phyloP scores from a whole-genome alignment of 2,113 vertebrate genomes.

The Hippopotamus amphibius region DNA sequence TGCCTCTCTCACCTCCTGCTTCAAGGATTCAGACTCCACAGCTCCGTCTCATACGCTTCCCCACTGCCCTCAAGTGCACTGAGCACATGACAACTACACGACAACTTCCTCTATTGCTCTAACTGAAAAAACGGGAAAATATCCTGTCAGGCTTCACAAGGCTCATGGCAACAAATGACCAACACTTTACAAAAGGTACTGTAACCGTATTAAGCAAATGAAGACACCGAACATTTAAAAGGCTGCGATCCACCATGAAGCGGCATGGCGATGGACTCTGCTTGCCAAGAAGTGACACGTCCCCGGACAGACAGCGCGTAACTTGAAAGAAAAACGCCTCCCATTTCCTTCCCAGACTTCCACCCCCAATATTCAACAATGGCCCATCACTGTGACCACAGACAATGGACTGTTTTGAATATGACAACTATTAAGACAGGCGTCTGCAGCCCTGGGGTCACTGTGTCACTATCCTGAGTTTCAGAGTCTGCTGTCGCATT shows the following conservation, averaged over 20 bases:
- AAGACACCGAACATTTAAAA: not conserved
- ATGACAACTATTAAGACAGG: not conserved
- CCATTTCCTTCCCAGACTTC: not conserved
- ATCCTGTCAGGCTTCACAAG: not conserved
- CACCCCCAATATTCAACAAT: not conserved
- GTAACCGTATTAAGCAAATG: not conserved
- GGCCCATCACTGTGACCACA: too few relatives aligned
- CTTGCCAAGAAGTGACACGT: not conserved
- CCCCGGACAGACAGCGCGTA: not conserved
- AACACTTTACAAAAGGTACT: not conserved
- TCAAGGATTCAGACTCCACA: not conserved
- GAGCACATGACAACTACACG: not conserved
- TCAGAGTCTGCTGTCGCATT: not conserved
- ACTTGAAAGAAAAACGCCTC: not conserved
- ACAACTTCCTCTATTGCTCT: conserved; percentile 45
- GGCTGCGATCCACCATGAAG: not conserved
- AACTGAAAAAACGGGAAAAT: not conserved
- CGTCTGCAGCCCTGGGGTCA: not conserved
- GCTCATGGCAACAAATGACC: not conserved
- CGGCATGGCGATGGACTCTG: fast-evolving
- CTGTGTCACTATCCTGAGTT: not conserved
- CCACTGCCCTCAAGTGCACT: conserved; percentile 8
- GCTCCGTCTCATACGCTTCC: not conserved
- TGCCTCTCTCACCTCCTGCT: not conserved
- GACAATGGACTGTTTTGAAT: not conserved